Base-by-base conservation (phyloP, 1,140 invertebrate genomes). In the Sarcophaga bullata region DNA sequence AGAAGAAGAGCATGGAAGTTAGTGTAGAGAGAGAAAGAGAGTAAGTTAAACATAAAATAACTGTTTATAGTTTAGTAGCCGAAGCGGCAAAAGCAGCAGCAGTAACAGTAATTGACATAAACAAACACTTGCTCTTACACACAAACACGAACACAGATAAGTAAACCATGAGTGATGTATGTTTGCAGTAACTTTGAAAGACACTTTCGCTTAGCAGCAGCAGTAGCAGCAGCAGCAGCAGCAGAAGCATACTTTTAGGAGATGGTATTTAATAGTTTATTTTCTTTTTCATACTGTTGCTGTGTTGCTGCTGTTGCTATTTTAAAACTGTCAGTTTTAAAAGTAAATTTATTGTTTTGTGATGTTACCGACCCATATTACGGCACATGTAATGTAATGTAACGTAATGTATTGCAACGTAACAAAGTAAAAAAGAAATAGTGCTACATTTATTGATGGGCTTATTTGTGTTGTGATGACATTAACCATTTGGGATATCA, bases 331-430 rank as follows among this genome's bases (percentile, higher is more conserved):
- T 17, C 73, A 76, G 15, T 76, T 50, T 49, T 49, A 49, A 73
- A 49, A 76, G 58, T 62, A n/a, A 76, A 76, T 76, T 76, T 76
- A 76, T 76, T 76, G 73, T 48, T 76, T 49, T 76, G 17, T 76
- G 47, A 76, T 76, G 73, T 76, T 76, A 54, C 15, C 15, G 10
- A 11, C 52, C 52, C 11, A 72, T 25, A 37, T 37, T 37, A 37
- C 25, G 25, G 25, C 25, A 37, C 25, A 37, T 37, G 25, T 37
- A 37, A 37, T 37, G 25, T 37, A 37, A 37, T 37, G 25, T 37
- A 37, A 37, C 25, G 25, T 37, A 37, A 37, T 37, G 25, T 37
- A 37, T 37, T 37, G 25, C 4, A 37, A 37, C 25, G 25, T 37
- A 37, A 37, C 25, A 37, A 37, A 37, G 4, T 37, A 2, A 37